Evolutionary conservation across 2,797 vertebrate species (phyloP), one percentile per base, ranked within the genome.

Genomic region (Mionectes olivaceus): DNA sequence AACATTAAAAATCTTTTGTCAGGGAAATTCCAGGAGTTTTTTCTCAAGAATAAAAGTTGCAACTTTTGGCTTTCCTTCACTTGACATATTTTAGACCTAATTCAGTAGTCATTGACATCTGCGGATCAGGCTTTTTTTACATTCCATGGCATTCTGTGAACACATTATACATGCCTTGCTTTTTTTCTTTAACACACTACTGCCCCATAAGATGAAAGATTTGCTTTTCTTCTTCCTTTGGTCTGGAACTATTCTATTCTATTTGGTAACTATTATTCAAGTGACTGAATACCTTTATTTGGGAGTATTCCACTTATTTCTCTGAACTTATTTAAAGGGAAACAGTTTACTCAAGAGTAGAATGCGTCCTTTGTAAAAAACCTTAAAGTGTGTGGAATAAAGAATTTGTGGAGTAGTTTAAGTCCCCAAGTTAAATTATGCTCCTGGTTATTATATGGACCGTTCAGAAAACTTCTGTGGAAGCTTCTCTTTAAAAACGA

Each of bases 21-120:
- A n/a, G 68, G 32, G 25, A 70, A 74, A 53, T 74, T 21, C 0
- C 0, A 61, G 57, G 60, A 74, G 27, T 47, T 75, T 46, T 7
- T 37, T 70, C 68, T 77, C 52, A 84, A 82, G 79, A 76, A 65
- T 49, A 17, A 59, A 49, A 49, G 19, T 63, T 77, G 19, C 33
- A 63, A 17, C 33, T 93, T 82, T 87, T 96, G 71, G 32, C 75
- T 95, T 94, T 93, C 23, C 56, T 80, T 83, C n/a, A 13, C 61
- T 90, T 93, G 75, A 78, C 65, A 47, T 80, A 70, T 91, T 92
- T 91, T 49, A 76, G 84, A 60, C 60, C 67, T 92, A 44, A 85
- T 91, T 95, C 84, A 67, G 71, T 67, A 93, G 64, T 70, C 44
- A 67, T 28, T 82, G 87, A 43, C 52, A 80, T 90, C 50, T 87